Evolutionary conservation across 2,113 vertebrate species (phyloP).

Genomic region (Turnix velox): DNA sequence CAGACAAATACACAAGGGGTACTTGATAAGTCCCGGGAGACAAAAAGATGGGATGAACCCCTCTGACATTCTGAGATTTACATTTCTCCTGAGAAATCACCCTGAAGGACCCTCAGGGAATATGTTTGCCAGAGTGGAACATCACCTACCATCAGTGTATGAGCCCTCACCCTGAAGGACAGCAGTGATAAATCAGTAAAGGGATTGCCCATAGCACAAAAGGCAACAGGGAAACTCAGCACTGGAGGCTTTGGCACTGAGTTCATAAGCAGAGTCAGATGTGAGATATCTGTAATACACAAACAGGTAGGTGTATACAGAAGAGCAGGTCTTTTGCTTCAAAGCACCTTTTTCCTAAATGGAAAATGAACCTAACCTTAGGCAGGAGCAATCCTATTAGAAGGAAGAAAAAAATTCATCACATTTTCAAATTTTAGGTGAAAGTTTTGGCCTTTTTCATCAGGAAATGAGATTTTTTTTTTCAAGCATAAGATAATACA

Average conservation of each 20-base stretch:
- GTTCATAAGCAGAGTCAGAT: not conserved
- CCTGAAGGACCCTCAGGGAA: not conserved
- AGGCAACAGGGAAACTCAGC: not conserved
- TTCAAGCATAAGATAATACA: not conserved
- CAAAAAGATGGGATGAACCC: not conserved
- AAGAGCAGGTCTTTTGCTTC: not conserved
- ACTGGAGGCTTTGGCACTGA: not conserved
- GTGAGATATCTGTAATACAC: not conserved
- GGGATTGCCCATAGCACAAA: not conserved
- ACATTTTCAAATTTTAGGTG: not conserved
- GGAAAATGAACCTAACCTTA: not conserved
- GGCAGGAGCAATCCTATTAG: not conserved
- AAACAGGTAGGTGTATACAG: not conserved
- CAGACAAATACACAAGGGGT: not conserved
- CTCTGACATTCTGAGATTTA: not conserved
- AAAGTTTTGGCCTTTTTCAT: not conserved
- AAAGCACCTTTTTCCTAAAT: not conserved
- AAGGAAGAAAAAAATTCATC: not conserved
- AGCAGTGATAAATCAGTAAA: fast-evolving
- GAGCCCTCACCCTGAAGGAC: fast-evolving
- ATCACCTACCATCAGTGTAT: fast-evolving
- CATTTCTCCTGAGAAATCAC: not conserved
- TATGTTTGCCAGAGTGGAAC: fast-evolving
- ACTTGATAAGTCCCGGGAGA: not conserved
- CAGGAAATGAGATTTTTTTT: not conserved